Base-by-base conservation (phyloP, 2,888 invertebrate genomes). In the Caenorhabditis macrosperma region DNA sequence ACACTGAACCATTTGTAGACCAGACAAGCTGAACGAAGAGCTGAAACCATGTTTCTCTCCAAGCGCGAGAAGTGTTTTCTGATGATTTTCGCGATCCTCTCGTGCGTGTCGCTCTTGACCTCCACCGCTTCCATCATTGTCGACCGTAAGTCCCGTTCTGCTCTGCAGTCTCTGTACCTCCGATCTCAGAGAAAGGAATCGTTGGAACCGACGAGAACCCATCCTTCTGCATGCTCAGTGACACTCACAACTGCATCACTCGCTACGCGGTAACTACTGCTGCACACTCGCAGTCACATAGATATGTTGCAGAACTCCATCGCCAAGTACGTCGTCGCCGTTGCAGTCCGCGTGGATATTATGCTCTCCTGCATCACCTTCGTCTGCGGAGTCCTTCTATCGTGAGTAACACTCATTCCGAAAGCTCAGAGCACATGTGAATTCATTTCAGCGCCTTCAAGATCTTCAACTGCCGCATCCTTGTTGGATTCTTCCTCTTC, bases 321-420 rank as follows among this genome's bases (percentile, higher is more conserved):
- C 0, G 35, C 60, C 6, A 48, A 50, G 3, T 26, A 41, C 26
- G 33, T 63, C 20, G 63, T 71, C 12, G 46, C 54, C 17, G 63
- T 57, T 24, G n/a, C n/a, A 12, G 63, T 44, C 15, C 61, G 72
- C 10, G 63, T 72, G 12, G 72, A 72, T 28, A 35, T 72, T 10
- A 5, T 57, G 7, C 33, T 72, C 3, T 63, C 63, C 6, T 55
- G 55, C 26, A 24, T 72, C 26, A 15, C 35, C 2, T 35, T 63
- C 17, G 35, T 28, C 10, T 22, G 48, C 3, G 63, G 55, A 57
- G 55, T 50, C 2, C 26, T 63, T 24, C 48, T 72, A 15, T 17
- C 15, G 72, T 72, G 28, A 57, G 46, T 48, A n/a, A n/a, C n/a
- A n/a, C n/a, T n/a, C n/a, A n/a, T n/a, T n/a, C 24, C 17, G 5